phyloP scores from a whole-genome alignment of 2,113 vertebrate species.

The Poeciliopsis prolifica region DNA sequence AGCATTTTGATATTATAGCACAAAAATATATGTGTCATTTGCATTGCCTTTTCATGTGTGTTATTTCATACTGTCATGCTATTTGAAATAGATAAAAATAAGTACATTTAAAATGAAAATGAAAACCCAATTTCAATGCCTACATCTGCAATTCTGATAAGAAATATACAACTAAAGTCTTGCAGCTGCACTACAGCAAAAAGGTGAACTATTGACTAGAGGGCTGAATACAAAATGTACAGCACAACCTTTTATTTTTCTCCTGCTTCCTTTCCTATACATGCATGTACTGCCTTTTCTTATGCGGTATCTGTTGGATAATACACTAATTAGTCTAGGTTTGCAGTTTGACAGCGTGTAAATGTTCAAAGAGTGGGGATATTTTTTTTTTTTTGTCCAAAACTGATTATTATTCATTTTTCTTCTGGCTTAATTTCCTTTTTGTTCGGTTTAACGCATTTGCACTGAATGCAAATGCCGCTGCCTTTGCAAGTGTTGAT shows the following conservation, averaged over 20 bases:
- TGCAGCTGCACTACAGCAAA: not conserved
- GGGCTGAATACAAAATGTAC: not conserved
- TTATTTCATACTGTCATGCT: too few species aligned
- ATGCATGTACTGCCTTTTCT: not conserved
- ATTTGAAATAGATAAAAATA: too few species aligned
- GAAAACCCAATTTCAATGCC: not conserved
- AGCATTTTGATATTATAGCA: too few species aligned
- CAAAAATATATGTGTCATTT: too few species aligned
- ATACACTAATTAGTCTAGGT: not conserved
- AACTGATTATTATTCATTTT: not conserved
- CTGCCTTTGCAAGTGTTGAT: constrained; percentile 2
- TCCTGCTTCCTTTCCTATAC: not conserved
- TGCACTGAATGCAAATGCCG: constrained; percentile 2
- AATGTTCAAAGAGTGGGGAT: not conserved
- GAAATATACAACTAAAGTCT: not conserved
- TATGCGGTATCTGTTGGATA: not conserved
- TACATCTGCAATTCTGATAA: not conserved
- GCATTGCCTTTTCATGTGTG: too few species aligned
- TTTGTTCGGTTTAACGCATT: not conserved
- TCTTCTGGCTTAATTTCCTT: not conserved
- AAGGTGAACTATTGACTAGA: not conserved
- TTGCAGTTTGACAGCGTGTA: not conserved
- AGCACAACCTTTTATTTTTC: not conserved
- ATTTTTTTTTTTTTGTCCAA: not conserved
- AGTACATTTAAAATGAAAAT: not conserved